Percentiles rank a stretch among this genome's conserved stretches.
phyloP scores from a whole-genome alignment of 2,113 vertebrate species.

The Struthio camelus region DNA sequence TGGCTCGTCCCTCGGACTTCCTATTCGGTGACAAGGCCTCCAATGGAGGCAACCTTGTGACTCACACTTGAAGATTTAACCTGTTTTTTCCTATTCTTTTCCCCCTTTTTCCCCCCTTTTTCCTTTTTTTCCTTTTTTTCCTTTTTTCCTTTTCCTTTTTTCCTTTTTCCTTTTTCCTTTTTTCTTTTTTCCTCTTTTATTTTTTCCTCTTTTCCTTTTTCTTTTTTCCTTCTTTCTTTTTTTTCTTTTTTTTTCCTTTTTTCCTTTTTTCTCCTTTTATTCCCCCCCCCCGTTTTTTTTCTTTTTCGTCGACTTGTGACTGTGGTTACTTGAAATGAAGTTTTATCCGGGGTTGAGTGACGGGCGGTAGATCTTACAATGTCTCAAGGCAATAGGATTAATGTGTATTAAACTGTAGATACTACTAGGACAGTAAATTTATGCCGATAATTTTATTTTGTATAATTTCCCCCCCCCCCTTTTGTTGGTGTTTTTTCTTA shows the following conservation, averaged over 20 bases:
- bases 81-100: too few relatives aligned
- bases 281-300: too few relatives aligned
- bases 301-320: constrained; percentile 78
- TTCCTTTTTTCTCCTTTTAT: too few relatives aligned
- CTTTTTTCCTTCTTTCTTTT: too few relatives aligned
- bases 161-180: too few relatives aligned
- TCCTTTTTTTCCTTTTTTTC: too few relatives aligned
- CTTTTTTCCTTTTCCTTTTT: too few relatives aligned
- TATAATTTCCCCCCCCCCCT: constrained; percentile 77
- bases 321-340: constrained; percentile 87
- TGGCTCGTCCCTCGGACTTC: constrained; percentile 74
- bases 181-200: too few relatives aligned
- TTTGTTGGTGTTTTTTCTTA: constrained; percentile 71
- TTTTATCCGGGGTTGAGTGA: constrained; percentile 79
- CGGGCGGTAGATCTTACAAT: constrained; percentile 82
- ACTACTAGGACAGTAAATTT: constrained; percentile 86
- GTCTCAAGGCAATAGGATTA: constrained; percentile 87
- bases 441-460: constrained; percentile 89
- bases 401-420: constrained; percentile 89
- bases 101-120: too few relatives aligned
- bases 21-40: constrained; percentile 71
- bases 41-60: constrained; percentile 72
- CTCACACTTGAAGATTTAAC: background rate
- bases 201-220: too few relatives aligned
- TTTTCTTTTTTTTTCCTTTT: too few relatives aligned